Evolutionary conservation across 2,888 invertebrate species (phyloP), one percentile per base, ranked within the genome.

Genomic region (Neoscelio sp.): DNA sequence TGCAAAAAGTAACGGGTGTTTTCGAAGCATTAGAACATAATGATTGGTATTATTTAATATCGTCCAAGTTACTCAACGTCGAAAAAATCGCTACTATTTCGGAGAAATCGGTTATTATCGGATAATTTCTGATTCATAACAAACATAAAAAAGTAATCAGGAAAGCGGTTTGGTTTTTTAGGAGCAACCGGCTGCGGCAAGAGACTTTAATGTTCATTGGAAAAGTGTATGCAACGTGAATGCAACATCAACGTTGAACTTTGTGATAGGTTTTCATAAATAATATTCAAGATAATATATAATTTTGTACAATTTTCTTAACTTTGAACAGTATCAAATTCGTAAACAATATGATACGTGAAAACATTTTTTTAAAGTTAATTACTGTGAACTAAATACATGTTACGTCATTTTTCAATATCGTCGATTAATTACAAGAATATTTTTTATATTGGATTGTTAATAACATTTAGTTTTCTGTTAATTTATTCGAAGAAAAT

Each of bases 91-190:
- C 30, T 20, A 18, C 17, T 30, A 40, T 76, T 64, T 58, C 10
- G 65, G 77, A 65, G 77, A 76, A 76, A 76, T 76, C 68, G 60
- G 40, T 75, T 67, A 60, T 76, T 62, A 76, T 60, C 54, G 46
- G 20, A 54, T 33, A 76, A 68, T 60, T 62, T 62, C 64, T 46
- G 70, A 76, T 62, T 70, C 56, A 68, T 68, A 64, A 54, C 56
- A 38, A 68, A 62, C 26, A 38, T 17, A 54, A 54, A 76, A 64
- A 67, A 67, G 58, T 60, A 12, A 52, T 67, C 65, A 65, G 65
- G 74, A 75, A 75, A 67, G 58, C 74, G 52, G 52, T 58, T 75
- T 58, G 58, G 50, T 20, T 56, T 67, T 75, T 67, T 75, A 28
- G 18, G 38, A 40, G 48, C 40, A 58, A 60, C 58, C 40, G 50